phyloP scores from a whole-genome alignment of 2,797 vertebrate species.

The Prionace glauca region DNA sequence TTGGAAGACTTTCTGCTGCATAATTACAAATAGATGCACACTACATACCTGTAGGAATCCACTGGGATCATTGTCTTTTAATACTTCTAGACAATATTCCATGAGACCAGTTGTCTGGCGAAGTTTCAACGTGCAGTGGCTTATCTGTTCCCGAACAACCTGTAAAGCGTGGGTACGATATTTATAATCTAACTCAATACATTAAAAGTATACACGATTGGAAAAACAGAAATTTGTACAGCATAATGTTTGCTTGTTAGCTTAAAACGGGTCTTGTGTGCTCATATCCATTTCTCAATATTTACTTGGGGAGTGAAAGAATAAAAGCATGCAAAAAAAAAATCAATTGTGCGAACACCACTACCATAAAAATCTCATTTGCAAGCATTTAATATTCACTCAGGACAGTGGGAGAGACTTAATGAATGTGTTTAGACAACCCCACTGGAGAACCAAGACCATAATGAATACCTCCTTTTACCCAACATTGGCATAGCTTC shows the following conservation, averaged over 20 bases:
- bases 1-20: not conserved
- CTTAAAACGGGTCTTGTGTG: not conserved
- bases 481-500: not conserved
- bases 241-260: not conserved
- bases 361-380: not conserved
- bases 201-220: not conserved
- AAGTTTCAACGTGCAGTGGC: constrained; percentile 92
- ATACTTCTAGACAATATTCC: constrained; percentile 93
- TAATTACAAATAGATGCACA: not conserved
- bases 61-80: constrained; percentile 92
- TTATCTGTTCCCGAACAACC: constrained; percentile 98
- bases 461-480: not conserved
- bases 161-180: constrained; percentile 46
- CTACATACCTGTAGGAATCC: constrained; percentile 85
- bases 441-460: not conserved
- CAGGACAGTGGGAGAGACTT: not conserved
- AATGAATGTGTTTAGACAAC: not conserved
- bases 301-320: not conserved
- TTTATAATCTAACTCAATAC: not conserved
- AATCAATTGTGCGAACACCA: not conserved
- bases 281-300: not conserved
- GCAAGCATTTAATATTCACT: not conserved
- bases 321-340: not conserved
- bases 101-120: constrained; percentile 97
- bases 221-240: not conserved